Percentiles rank a stretch among this genome's conserved stretches.
These are phyloP conservation scores for Orcinus orca DNA, from an alignment of 2,113 vertebrate genomes.

Conservation along the genomic window DNA sequence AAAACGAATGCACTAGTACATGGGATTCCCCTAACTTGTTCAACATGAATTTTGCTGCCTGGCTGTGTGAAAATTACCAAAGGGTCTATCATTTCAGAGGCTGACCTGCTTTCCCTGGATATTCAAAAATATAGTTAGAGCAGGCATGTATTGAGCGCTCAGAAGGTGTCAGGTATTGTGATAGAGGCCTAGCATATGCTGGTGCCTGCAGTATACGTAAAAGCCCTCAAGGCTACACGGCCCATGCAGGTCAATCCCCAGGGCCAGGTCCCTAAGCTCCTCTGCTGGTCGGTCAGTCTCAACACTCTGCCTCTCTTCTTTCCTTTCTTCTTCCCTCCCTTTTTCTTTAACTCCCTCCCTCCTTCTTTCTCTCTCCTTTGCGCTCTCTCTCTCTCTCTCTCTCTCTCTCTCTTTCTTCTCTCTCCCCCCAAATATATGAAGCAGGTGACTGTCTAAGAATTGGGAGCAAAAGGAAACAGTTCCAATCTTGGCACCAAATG, in stretches of 20 bases:
- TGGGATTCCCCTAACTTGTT: background rate
- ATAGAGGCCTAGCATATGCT: background rate
- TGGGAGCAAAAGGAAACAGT: background rate
- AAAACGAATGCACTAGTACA: background rate
- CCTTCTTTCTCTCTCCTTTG: background rate
- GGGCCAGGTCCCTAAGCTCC: background rate
- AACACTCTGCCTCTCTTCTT: background rate
- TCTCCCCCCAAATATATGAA: background rate
- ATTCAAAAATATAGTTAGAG: background rate
- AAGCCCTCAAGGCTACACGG: background rate
- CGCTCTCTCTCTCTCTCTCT: background rate
- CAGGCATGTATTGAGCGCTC: too few relatives aligned
- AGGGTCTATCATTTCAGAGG: background rate
- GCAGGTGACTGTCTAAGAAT: background rate
- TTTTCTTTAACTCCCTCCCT: background rate
- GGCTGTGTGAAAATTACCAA: background rate
- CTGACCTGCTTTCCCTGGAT: background rate
- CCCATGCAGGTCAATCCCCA: fast-evolving
- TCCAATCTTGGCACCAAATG: background rate
- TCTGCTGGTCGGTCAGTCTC: background rate
- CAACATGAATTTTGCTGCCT: background rate
- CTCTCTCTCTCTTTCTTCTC: background rate
- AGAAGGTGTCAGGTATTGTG: background rate
- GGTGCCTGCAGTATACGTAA: background rate
- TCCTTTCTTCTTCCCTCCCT: background rate